phyloP scores from a whole-genome alignment of 1,140 invertebrate genomes.

The Bombus turneri region DNA sequence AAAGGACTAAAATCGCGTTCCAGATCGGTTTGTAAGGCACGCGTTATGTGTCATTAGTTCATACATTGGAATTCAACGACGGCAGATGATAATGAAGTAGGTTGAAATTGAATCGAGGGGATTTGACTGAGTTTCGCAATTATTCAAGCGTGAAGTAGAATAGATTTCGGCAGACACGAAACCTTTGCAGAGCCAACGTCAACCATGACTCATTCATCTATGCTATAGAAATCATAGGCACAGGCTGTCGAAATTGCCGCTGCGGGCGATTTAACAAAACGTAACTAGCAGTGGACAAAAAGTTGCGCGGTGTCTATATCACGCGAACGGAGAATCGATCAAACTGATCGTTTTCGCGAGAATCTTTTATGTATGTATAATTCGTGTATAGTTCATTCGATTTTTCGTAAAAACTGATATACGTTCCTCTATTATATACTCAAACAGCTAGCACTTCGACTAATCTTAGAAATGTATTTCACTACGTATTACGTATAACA shows the following conservation, averaged over 20 bases:
- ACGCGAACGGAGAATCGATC: conserved; percentile 1
- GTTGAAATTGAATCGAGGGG: background rate
- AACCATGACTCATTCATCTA: background rate
- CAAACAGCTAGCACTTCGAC: background rate
- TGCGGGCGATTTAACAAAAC: conserved; percentile 22
- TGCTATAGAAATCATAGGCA: background rate
- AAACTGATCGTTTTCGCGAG: conserved; percentile 16
- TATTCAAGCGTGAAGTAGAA: background rate
- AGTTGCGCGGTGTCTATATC: conserved; percentile 11
- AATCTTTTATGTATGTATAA: background rate
- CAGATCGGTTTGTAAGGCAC: too few relatives aligned
- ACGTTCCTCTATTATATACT: background rate
- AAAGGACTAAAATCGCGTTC: too few relatives aligned
- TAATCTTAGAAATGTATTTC: background rate
- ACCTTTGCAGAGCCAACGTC: background rate
- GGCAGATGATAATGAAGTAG: too few relatives aligned
- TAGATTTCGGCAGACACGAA: conserved; percentile 3
- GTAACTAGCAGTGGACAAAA: conserved; percentile 2
- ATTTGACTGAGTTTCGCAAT: background rate
- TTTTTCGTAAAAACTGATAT: background rate
- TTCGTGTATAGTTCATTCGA: too few relatives aligned
- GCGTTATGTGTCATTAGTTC: too few relatives aligned
- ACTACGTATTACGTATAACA: background rate
- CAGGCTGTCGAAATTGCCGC: conserved; percentile 30
- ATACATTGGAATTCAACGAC: background rate